phyloP scores from a whole-genome alignment of 2,797 vertebrate genomes.

The Hipposideros larvatus region DNA sequence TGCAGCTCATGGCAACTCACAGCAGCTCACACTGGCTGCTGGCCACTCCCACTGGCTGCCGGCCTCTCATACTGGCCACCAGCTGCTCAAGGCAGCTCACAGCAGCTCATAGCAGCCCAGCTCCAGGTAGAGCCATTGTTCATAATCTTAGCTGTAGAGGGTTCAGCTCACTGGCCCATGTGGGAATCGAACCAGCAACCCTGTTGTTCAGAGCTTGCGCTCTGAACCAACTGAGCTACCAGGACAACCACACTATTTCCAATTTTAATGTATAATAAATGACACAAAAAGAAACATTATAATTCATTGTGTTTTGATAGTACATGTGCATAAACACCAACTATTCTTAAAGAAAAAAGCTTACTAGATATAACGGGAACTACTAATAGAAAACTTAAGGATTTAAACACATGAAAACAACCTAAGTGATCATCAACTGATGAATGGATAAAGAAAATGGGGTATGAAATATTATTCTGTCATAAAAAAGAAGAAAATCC shows the following conservation, averaged over 20 bases:
- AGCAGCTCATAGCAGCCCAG: too few relatives aligned
- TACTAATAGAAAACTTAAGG: neutral
- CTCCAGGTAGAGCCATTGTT: too few relatives aligned
- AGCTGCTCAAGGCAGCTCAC: too few relatives aligned
- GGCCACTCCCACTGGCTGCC: too few relatives aligned
- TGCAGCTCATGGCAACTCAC: too few relatives aligned
- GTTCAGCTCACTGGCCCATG: too few relatives aligned
- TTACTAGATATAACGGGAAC: neutral
- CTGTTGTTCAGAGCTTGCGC: too few relatives aligned
- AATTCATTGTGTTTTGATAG: conserved; percentile 1
- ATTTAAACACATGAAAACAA: neutral
- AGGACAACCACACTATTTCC: neutral
- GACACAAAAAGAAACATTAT: neutral
- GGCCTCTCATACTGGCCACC: too few relatives aligned
- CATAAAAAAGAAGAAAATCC: neutral
- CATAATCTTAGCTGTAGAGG: too few relatives aligned
- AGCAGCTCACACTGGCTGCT: too few relatives aligned
- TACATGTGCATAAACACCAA: neutral
- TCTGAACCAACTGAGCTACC: too few relatives aligned
- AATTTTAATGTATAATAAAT: neutral
- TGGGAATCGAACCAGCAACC: too few relatives aligned
- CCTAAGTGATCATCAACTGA: neutral
- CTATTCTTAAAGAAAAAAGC: neutral
- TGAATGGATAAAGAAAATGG: neutral
- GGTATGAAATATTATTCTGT: neutral